Conservation (phyloP, 2,888 invertebrate species). For the Anthoptus insignis region DNA sequence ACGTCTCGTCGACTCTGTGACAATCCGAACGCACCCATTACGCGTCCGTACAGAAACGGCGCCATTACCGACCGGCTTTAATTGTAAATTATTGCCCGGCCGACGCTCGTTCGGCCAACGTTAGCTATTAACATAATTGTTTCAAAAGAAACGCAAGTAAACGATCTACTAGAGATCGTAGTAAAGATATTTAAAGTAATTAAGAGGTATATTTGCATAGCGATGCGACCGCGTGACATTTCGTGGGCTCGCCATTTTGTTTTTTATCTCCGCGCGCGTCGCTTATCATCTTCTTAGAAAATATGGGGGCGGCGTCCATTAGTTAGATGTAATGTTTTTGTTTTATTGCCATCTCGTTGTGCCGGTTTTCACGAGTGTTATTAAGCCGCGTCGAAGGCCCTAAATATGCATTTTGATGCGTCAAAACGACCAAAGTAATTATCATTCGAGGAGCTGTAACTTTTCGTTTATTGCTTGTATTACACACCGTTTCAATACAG, state of each 20-base stretch:
- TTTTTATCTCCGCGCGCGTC: conserved; percentile 63
- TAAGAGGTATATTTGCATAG: conserved; percentile 79
- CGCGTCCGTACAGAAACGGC: conserved; percentile 48
- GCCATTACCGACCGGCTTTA: conserved; percentile 68
- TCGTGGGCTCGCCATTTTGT: conserved; percentile 67
- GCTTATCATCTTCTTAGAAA: conserved; percentile 69
- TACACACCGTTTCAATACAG: conserved; percentile 61
- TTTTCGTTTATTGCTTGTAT: conserved; percentile 73
- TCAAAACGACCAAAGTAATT: conserved; percentile 65
- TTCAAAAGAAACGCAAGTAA: conserved; percentile 78
- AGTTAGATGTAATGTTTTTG: conserved; percentile 62
- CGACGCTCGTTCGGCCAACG: conserved; percentile 55
- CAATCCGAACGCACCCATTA: conserved; percentile 54
- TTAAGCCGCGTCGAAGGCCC: conserved; percentile 54
- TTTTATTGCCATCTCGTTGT: conserved; percentile 63
- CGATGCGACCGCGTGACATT: conserved; percentile 69
- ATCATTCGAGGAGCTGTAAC: conserved; percentile 67
- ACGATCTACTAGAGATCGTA: conserved; percentile 74
- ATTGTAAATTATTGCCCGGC: conserved; percentile 75
- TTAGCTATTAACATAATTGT: conserved; percentile 79
- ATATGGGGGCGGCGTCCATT: conserved; percentile 61
- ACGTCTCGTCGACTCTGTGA: conserved; percentile 58
- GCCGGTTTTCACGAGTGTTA: conserved; percentile 60
- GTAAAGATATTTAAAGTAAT: conserved; percentile 76
- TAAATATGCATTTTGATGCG: conserved; percentile 65